Percentiles rank a stretch among this genome's conserved stretches.
phyloP scores from a whole-genome alignment of 2,113 vertebrate genomes.

The Arizona elegans region DNA sequence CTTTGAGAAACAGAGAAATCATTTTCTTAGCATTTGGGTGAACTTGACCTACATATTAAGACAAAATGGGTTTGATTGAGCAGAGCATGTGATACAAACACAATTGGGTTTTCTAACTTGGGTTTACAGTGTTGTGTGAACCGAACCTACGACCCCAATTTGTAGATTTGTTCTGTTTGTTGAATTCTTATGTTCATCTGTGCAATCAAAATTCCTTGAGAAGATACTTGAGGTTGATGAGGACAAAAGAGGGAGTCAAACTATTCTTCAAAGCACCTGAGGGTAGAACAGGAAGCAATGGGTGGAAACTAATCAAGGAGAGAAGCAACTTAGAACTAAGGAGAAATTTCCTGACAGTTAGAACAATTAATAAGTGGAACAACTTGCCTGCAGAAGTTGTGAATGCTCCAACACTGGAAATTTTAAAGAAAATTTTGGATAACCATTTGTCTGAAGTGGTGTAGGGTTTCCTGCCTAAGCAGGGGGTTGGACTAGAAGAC shows the following conservation, averaged over 20 bases:
- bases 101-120: background rate
- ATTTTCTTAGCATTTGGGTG: background rate
- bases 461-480: too few species aligned
- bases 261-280: too few species aligned
- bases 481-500: too few species aligned
- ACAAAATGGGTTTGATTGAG: background rate
- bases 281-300: too few species aligned
- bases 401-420: too few species aligned
- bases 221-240: background rate
- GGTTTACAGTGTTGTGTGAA: background rate
- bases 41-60: background rate
- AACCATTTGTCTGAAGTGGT: too few species aligned
- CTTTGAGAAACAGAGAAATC: background rate
- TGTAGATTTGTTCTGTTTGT: background rate
- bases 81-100: background rate
- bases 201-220: background rate
- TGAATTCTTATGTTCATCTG: background rate
- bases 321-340: too few species aligned
- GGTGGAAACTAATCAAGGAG: too few species aligned
- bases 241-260: background rate
- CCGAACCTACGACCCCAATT: background rate
- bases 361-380: too few species aligned
- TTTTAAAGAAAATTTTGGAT: too few species aligned
- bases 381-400: too few species aligned
- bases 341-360: too few species aligned